Evolutionary conservation across 2,888 invertebrate species (phyloP), one percentile per base, ranked within the genome.

Genomic region (Patella caerulea): DNA sequence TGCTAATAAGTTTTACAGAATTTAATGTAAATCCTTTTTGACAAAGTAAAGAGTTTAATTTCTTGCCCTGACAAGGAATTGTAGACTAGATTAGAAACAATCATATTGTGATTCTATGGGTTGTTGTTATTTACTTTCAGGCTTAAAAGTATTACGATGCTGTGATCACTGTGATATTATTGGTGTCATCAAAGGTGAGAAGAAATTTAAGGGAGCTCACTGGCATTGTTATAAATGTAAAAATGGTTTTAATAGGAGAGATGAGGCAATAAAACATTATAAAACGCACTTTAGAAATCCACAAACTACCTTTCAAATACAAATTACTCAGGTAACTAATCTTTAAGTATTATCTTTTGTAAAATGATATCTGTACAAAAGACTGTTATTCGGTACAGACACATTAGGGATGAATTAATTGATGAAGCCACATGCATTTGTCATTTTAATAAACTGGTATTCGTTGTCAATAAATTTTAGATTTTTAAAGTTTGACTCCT

Each of bases 171-270:
- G 91, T 83, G 91, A 91, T 78, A 91, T 91, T 72, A 89, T 91
- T n/a, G 91, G 91, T 54, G 88, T 91, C 15, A 91, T 91, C 76
- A 91, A 91, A 81, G 91, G 90, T 74, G 89, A 89, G 83, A 91
- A 91, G 83, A 89, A 90, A 75, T 91, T 91, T 83, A 91, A 91
- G 80, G 90, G 91, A 75, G 90, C 91, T 70, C 91, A 91, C 85
- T 91, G 91, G 91, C 91, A 91, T 77, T 91, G 91, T 79, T 91
- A 91, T 81, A 87, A 88, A 45, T 91, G 91, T 82, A 83, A 88
- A 14, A 91, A 91, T 86, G 91, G 91, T 3, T 91, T 91, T 84
- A 91, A 90, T 80, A 82, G 91, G 69, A 78, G 91, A 72, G 91
- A 91, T 81, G 91, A 91, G 79, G 91, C 91, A 12, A 86, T 91